Percentiles rank a stretch among this genome's conserved stretches.
These are phyloP conservation scores for Drosophila nr. fundita DNA, from an alignment of 2,888 invertebrate species.

Conservation along the genomic window DNA sequence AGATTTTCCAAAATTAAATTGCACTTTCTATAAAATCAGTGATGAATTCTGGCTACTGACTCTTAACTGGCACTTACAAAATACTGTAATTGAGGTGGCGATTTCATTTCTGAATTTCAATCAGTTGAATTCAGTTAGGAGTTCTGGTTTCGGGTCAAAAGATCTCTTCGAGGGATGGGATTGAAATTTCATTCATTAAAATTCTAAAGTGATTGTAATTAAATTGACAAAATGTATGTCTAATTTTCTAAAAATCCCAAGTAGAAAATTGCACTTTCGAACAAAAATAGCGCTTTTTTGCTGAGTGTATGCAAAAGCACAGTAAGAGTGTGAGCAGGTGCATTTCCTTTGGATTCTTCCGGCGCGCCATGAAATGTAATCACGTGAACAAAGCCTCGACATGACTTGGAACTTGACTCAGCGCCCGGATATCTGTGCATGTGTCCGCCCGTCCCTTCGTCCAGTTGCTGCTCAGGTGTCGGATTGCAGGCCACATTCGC, in stretches of 20 bases:
- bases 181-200: background rate
- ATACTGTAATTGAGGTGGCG: no score
- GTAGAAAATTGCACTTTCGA: background rate
- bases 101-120: background rate
- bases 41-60: no score
- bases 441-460: background rate
- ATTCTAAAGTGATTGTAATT: background rate
- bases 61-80: no score
- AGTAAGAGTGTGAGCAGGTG: conserved; percentile 14
- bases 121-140: background rate
- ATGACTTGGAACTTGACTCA: conserved; percentile 24
- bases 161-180: no score
- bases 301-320: conserved; percentile 1
- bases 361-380: conserved; percentile 64
- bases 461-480: conserved; percentile 38
- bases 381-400: conserved; percentile 58
- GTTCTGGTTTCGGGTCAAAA: background rate
- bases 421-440: conserved; percentile 37
- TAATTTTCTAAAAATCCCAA: background rate
- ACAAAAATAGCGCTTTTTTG: background rate
- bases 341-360: conserved; percentile 67
- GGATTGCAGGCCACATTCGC: conserved; percentile 33
- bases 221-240: background rate
- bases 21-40: no score
- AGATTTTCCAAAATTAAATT: no score